Evolutionary conservation across 2,113 vertebrate genomes (phyloP).

Genomic region (Eurypyga helias): DNA sequence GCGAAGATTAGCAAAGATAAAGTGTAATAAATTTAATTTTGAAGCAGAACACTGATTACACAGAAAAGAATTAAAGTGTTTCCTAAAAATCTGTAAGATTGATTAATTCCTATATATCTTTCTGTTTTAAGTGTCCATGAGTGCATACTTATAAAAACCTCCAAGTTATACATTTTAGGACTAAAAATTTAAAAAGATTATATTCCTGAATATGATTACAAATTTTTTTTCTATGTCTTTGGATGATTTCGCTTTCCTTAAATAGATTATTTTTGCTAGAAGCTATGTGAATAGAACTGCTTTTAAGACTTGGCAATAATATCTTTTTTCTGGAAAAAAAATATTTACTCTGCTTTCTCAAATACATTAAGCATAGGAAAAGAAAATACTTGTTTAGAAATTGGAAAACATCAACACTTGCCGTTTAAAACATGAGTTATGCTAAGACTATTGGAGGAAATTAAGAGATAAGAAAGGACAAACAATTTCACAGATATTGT

Average conservation of each 20-base stretch:
- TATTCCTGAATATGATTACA: background rate
- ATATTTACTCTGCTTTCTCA: background rate
- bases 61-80: background rate
- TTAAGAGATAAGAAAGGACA: background rate
- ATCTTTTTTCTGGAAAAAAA: background rate
- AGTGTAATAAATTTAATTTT: slow-evolving; percentile 12
- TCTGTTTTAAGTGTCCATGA: background rate
- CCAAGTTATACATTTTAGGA: background rate
- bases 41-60: background rate
- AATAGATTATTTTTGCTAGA: background rate
- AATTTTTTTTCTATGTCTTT: background rate
- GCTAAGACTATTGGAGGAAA: background rate
- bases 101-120: background rate
- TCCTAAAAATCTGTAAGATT: background rate
- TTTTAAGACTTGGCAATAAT: background rate
- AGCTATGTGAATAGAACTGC: background rate
- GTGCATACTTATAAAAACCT: background rate
- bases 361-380: background rate
- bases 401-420: background rate
- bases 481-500: background rate
- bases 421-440: background rate
- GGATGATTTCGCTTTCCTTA: background rate
- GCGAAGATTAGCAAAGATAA: background rate
- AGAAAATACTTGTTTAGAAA: background rate
- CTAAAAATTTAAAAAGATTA: background rate